Conservation (phyloP, 1,140 invertebrate genomes). For the Heliconius hermathena region DNA sequence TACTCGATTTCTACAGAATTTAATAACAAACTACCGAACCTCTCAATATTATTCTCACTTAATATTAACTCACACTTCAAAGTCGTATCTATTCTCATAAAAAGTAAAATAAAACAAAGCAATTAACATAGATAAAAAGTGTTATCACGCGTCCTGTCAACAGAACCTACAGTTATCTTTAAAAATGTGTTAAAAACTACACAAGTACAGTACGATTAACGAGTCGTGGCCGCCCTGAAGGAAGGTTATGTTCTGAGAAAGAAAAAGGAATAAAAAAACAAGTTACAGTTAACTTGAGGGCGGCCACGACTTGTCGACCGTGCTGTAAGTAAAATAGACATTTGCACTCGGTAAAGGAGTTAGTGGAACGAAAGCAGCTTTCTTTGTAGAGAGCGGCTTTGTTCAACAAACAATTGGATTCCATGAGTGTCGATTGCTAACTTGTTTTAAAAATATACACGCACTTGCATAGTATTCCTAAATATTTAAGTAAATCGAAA, state of each 20-base stretch:
- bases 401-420: slow-evolving; percentile 43
- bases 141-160: slow-evolving; percentile 2
- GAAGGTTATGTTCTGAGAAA: too few relatives aligned
- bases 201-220: neutral
- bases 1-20: too few relatives aligned
- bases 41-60: too few relatives aligned
- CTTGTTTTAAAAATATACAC: slow-evolving; percentile 8
- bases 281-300: too few relatives aligned
- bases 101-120: neutral
- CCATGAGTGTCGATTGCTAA: slow-evolving; percentile 12
- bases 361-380: slow-evolving; percentile 47
- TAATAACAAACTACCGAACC: too few relatives aligned
- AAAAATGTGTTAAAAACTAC: slow-evolving; percentile 11
- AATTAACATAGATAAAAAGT: neutral
- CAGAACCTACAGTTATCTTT: neutral
- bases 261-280: too few relatives aligned
- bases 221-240: too few relatives aligned
- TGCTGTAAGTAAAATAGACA: slow-evolving; percentile 3
- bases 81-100: neutral
- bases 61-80: neutral
- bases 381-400: slow-evolving; percentile 41
- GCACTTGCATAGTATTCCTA: neutral
- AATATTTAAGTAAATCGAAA: neutral
- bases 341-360: slow-evolving; percentile 25
- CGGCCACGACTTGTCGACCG: too few relatives aligned